Conservation (phyloP, 2,888 invertebrate genomes). For the Xanthia togata region DNA sequence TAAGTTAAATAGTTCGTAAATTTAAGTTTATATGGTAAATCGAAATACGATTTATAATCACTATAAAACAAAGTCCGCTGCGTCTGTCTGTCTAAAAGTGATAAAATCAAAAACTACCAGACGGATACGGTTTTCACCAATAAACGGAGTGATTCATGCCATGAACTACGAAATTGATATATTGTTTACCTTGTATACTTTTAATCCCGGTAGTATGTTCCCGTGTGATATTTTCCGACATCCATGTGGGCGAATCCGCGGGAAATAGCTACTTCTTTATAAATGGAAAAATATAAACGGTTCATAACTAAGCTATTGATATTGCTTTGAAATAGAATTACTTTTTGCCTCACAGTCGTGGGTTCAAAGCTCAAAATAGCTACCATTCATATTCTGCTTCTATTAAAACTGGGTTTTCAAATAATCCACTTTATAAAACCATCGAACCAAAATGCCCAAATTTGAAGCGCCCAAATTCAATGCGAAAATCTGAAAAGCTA, state of each 20-base stretch:
- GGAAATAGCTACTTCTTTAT: background rate
- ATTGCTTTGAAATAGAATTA: background rate
- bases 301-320: background rate
- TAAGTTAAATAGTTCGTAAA: constrained; percentile 15
- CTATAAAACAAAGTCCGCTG: no score
- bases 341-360: background rate
- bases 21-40: constrained; percentile 1
- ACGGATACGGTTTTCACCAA: no score
- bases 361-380: background rate
- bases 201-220: no score
- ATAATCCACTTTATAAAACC: constrained; percentile 1
- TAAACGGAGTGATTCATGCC: no score
- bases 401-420: background rate
- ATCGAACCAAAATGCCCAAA: background rate
- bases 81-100: no score
- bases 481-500: constrained; percentile 18
- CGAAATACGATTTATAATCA: background rate
- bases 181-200: no score
- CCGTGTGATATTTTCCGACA: no score
- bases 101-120: no score
- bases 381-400: background rate
- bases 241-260: no score
- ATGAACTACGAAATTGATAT: no score
- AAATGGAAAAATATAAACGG: background rate
- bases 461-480: constrained; percentile 18